These are phyloP conservation scores for Vombatus ursinus DNA, from an alignment of 2,113 vertebrate genomes.

Conservation along the genomic window DNA sequence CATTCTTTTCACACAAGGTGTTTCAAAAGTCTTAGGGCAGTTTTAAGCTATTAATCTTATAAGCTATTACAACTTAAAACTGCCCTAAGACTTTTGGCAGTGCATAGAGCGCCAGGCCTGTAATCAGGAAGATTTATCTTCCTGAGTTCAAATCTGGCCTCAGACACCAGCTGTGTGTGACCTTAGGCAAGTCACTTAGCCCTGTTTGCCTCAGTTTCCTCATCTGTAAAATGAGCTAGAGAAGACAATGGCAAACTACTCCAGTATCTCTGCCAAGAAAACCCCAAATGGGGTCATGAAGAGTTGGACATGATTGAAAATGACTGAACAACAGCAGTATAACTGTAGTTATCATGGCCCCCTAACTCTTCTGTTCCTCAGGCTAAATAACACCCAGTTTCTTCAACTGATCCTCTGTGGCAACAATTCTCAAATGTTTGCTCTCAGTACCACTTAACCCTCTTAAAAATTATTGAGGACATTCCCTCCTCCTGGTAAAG, in stretches of 20 bases:
- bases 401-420: background rate
- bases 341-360: background rate
- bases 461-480: background rate
- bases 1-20: background rate
- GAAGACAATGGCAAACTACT: no score
- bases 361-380: background rate
- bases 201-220: no score
- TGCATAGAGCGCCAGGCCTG: no score
- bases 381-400: background rate
- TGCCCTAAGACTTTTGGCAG: background rate
- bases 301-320: no score
- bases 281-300: no score
- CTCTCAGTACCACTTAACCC: background rate
- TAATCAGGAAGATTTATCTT: no score
- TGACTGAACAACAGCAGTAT: no score
- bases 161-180: no score
- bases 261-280: no score
- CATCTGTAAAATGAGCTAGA: no score
- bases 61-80: background rate
- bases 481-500: background rate
- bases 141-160: no score
- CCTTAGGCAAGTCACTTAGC: no score
- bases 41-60: background rate
- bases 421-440: background rate
- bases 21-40: background rate